These are phyloP conservation scores for Alauda arvensis DNA, from an alignment of 2,797 vertebrate genomes.

Conservation along the genomic window DNA sequence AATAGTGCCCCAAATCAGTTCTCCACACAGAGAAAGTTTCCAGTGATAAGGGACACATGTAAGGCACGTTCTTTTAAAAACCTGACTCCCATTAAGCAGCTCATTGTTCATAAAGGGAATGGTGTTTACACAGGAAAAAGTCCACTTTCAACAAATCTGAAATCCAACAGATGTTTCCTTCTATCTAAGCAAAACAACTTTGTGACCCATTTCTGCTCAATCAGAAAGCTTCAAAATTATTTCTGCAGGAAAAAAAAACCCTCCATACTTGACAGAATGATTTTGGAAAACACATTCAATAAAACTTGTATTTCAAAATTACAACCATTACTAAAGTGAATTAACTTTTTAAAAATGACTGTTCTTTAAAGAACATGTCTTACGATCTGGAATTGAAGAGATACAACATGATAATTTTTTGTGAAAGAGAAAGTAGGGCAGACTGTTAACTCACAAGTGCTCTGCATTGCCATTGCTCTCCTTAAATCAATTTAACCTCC, in stretches of 20 bases:
- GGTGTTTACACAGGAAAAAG: slow-evolving; percentile 69
- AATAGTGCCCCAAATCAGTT: neutral
- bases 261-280: neutral
- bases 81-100: neutral
- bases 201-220: neutral
- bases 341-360: neutral
- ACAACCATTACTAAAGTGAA: neutral
- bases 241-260: neutral
- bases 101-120: slow-evolving; percentile 46
- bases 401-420: neutral
- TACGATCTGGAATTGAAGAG: neutral
- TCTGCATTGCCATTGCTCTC: neutral
- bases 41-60: neutral
- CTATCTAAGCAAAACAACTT: slow-evolving; percentile 62
- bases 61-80: neutral
- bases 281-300: neutral
- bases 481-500: neutral
- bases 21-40: neutral
- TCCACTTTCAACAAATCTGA: slow-evolving; percentile 61
- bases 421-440: neutral
- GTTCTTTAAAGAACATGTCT: neutral
- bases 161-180: slow-evolving; percentile 75
- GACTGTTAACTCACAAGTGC: neutral
- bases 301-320: neutral
- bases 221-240: neutral